These are phyloP conservation scores for Dendrolimus kikuchii DNA, from an alignment of 1,140 invertebrate genomes.

Conservation along the genomic window DNA sequence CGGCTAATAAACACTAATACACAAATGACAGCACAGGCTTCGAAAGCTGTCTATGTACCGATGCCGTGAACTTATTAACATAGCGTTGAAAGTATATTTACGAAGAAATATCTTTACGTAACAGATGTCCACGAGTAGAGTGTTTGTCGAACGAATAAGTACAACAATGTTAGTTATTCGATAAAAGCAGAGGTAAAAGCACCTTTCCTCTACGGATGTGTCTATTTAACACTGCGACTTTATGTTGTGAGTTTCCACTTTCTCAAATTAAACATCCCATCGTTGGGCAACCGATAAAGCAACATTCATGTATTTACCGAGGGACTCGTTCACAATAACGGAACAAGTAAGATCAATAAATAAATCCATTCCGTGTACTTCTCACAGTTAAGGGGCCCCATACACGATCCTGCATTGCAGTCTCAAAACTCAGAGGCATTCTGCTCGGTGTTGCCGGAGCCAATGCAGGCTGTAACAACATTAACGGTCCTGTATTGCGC, in stretches of 20 bases:
- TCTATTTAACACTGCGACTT: slow-evolving; percentile 21
- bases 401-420: too few relatives aligned
- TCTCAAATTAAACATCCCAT: slow-evolving; percentile 24
- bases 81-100: not conserved
- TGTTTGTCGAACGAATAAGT: slow-evolving; percentile 16
- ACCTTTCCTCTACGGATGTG: slow-evolving; percentile 16
- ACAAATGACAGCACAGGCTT: too few relatives aligned
- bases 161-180: slow-evolving; percentile 8
- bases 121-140: slow-evolving; percentile 6
- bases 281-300: slow-evolving; percentile 15
- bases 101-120: slow-evolving; percentile 5
- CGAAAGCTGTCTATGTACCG: too few relatives aligned
- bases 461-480: too few relatives aligned
- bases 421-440: too few relatives aligned
- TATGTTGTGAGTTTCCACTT: slow-evolving; percentile 14
- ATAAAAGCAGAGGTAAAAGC: slow-evolving; percentile 17
- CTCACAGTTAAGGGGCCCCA: slow-evolving; percentile 39
- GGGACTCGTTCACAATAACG: slow-evolving; percentile 42
- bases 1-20: too few relatives aligned
- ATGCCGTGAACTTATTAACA: not conserved
- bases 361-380: slow-evolving; percentile 68
- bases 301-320: slow-evolving; percentile 37
- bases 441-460: too few relatives aligned
- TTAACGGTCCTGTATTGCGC: too few relatives aligned
- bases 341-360: slow-evolving; percentile 61